Evolutionary conservation across 1,140 invertebrate genomes (phyloP), one percentile per base, ranked within the genome.

Genomic region (Scaptomyza montana): DNA sequence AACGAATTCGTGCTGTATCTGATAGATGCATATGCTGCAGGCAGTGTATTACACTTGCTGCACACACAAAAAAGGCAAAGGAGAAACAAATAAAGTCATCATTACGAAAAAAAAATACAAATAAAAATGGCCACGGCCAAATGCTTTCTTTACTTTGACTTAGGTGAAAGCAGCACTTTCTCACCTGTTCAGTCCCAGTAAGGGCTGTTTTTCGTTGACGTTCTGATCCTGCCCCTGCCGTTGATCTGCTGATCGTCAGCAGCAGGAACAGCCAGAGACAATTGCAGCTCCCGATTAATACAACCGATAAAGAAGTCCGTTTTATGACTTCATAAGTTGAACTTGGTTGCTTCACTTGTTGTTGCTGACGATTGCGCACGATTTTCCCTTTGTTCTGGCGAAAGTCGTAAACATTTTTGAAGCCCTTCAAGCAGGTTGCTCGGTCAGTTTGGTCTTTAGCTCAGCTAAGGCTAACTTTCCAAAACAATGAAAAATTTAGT

Each of bases 311-410:
- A 55, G 25, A n/a, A 59, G 55, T 57, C 45, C 74, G 64, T 87
- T 87, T 89, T 89, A 89, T 89, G 86, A 56, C 84, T 89, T 89
- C 84, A 89, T 89, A 89, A 89, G 84, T 89, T 79, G 77, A 89
- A 89, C 84, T 80, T 72, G 84, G 78, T 62, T 89, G 84, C 78
- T 75, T 74, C 16, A 89, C 84, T 80, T 72, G 84, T 1, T 16
- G 78, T 62, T 89, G 84, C 78, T 75, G 70, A 57, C 73, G 74
- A 63, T 80, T 57, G 61, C 55, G 71, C 79, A 82, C 76, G 80
- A 75, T 76, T 84, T 80, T 79, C 65, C 77, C 69, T 80, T 86
- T 89, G 77, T 89, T 89, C 85, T 78, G 70, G 77, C 69, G 80
- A 89, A 89, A 89, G 85, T 89, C 84, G 85, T 89, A 89, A 89